Base-by-base conservation (phyloP, 2,888 invertebrate species). In the Petrophora chlorosata region DNA sequence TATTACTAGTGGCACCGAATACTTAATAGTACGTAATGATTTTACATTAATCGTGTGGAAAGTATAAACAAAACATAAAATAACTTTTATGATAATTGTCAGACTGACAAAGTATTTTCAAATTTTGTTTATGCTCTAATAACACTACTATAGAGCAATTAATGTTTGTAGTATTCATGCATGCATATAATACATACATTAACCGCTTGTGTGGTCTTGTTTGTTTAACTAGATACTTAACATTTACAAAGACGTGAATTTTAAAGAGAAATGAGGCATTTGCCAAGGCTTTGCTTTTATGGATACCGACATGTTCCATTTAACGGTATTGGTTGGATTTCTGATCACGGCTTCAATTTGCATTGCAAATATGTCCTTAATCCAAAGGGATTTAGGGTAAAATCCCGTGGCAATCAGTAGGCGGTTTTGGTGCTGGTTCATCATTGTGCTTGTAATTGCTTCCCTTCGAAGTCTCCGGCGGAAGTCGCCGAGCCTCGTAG, bases 381-480 rank as follows among this genome's bases (percentile, higher is more conserved):
- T 8, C 5, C 16, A 12, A 15, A 13, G 33, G 2, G 8, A 35
- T 43, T 43, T n/a, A 40, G 40, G n/a, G 26, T 25, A 15, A 26
- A 39, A 30, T 26, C 2, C 26, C 12, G 19, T 36, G 22, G 3
- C 16, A 8, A 14, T 34, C 13, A 8, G 15, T n/a, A n/a, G n/a
- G n/a, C n/a, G n/a, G n/a, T n/a, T n/a, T n/a, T 14, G 36, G 15
- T 25, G 15, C 33, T 51, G 32, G 57, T 57, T 62, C 59, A 61
- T 70, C 53, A 56, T 59, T 63, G 61, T 19, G 13, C n/a, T 64
- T 65, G 47, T 52, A 55, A 49, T 55, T 61, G 65, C 65, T 61
- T 63, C 33, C 54, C 56, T 69, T 69, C 68, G 67, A 62, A 55
- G 67, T 57, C 65, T 61, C 64, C 72, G 65, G 61, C 72, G 71